Evolutionary conservation across 2,797 vertebrate genomes (phyloP).

Genomic region (Ctenopoma multispine): DNA sequence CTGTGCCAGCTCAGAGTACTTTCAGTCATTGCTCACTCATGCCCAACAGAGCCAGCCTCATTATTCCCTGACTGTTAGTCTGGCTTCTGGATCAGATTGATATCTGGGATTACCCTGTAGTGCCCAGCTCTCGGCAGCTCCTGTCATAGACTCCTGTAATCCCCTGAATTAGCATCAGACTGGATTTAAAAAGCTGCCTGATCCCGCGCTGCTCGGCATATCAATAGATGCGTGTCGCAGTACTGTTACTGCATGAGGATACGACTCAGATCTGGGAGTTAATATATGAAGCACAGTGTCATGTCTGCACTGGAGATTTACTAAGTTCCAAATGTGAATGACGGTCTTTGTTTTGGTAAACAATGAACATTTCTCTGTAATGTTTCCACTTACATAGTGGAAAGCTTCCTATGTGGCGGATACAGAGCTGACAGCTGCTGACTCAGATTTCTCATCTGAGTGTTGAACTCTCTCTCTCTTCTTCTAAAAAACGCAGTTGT

Average conservation of each 20-base stretch:
- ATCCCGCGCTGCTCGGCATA: slow-evolving; percentile 20
- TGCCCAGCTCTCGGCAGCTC: slow-evolving; percentile 50
- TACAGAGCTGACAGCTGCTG: slow-evolving; percentile 74
- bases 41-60: slow-evolving; percentile 45
- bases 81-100: slow-evolving; percentile 66
- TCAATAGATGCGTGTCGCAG: slow-evolving; percentile 16
- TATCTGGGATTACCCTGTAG: slow-evolving; percentile 69
- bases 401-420: slow-evolving; percentile 49
- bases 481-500: neutral
- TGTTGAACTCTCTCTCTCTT: slow-evolving; percentile 33
- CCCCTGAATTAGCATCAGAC: slow-evolving; percentile 71
- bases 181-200: slow-evolving; percentile 57
- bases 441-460: slow-evolving; percentile 59
- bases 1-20: slow-evolving; percentile 24
- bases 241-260: neutral
- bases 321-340: slow-evolving; percentile 13
- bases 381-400: slow-evolving; percentile 56
- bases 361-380: slow-evolving; percentile 38
- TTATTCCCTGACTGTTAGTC: slow-evolving; percentile 42
- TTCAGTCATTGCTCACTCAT: slow-evolving; percentile 51
- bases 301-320: neutral
- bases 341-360: slow-evolving; percentile 42
- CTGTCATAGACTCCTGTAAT: slow-evolving; percentile 77
- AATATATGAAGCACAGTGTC: neutral
- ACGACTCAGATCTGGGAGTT: neutral